These are phyloP conservation scores for Virgularia gustaviana DNA, from an alignment of 92 coral and sea anemone genomes.

Conservation along the genomic window DNA sequence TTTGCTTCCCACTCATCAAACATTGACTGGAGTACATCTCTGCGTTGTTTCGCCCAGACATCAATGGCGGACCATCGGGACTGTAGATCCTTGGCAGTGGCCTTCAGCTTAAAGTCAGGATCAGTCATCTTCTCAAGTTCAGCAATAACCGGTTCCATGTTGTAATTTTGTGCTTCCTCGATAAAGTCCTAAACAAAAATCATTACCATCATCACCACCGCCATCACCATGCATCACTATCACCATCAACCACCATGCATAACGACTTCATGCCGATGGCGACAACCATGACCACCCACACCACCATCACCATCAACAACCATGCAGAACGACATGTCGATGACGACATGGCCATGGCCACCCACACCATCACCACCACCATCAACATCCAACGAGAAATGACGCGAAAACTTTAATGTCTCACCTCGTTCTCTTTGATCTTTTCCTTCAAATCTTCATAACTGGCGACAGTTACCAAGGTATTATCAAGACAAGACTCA, in stretches of 20 bases:
- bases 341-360: no score
- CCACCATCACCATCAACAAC: no score
- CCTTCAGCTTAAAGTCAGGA: conserved; percentile 29
- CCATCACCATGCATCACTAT: no score
- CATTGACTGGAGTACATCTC: conserved; percentile 6
- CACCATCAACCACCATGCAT: no score
- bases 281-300: no score
- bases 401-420: not conserved
- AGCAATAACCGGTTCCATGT: conserved; percentile 16
- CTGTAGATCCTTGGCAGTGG: conserved; percentile 19
- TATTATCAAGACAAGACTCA: not conserved
- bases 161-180: not conserved
- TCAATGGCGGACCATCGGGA: conserved; percentile 8
- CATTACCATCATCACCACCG: no score
- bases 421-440: conserved; percentile 24
- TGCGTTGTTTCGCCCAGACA: conserved; percentile 8
- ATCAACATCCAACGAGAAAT: not conserved
- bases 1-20: conserved; percentile 20
- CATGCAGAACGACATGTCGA: not conserved
- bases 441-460: conserved; percentile 23
- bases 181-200: conserved; percentile 11
- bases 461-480: conserved; percentile 16
- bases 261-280: no score
- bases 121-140: conserved; percentile 28
- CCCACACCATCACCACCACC: not conserved